Evolutionary conservation across 2,888 invertebrate genomes (phyloP), one percentile per base, ranked within the genome.

Genomic region (Parapristionchus giblindavisi): DNA sequence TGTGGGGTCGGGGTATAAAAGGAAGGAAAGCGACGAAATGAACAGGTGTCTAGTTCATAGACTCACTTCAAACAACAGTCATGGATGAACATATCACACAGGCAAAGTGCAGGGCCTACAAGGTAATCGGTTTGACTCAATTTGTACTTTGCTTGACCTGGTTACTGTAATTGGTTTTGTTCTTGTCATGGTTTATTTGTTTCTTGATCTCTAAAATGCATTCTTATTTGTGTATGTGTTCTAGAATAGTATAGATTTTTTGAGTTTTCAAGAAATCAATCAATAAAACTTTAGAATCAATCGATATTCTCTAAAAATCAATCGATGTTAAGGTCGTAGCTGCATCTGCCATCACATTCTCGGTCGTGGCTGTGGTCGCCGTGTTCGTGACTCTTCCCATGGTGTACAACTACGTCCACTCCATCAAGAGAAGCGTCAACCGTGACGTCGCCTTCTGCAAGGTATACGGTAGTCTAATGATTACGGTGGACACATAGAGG

Each of bases 401-500:
- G 66, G 66, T 66, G 2, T 81, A 78, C 78, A 79, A 79, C 79
- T 81, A 81, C 68, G 81, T 81, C 51, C 74, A 79, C 60, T 77
- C 76, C 71, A 77, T 81, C 77, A 79, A 79, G 78, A 75, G 73
- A 29, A 75, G 76, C 52, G 76, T 81, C 76, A 78, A 79, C 79
- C 78, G 79, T 24, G 79, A 81, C 58, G 78, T 81, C 76, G 74
- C 66, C 40, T 81, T 79, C 79, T 81, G 81, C 76, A 79, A 79
- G 76, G 75, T 75, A 11, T 52, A 43, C 43, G 43, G 43, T 43
- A 43, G 43, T 43, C 43, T 14, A 8, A 43, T 17, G 43, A n/a
- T n/a, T n/a, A n/a, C n/a, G n/a, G n/a, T n/a, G n/a, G n/a, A n/a
- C n/a, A n/a, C n/a, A n/a, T n/a, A n/a, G n/a, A n/a, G n/a, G n/a